Evolutionary conservation across 2,797 vertebrate species (phyloP).

Genomic region (Pterois miles): DNA sequence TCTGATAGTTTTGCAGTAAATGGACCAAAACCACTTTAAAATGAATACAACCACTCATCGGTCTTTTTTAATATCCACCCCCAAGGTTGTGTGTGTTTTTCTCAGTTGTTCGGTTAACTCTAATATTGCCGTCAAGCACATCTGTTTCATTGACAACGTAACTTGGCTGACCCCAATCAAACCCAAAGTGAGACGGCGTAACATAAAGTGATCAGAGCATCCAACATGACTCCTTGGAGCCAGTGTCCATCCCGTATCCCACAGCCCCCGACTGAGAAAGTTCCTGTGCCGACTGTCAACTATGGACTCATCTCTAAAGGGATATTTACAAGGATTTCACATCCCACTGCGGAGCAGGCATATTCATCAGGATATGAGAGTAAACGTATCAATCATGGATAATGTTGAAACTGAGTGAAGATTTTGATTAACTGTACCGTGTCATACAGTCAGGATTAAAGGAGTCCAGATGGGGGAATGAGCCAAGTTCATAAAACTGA

Average conservation of each 20-base stretch:
- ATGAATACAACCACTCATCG: conserved; percentile 4
- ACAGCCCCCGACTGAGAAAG: conserved; percentile 20
- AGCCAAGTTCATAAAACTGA: conserved; percentile 40
- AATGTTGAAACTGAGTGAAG: conserved; percentile 32
- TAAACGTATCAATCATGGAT: conserved; percentile 30
- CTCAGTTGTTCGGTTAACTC: neutral
- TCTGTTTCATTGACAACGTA: conserved; percentile 28
- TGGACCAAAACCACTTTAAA: conserved; percentile 18
- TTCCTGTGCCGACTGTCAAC: conserved; percentile 16
- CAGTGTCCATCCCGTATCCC: conserved; percentile 15
- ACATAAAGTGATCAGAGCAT: conserved; percentile 6
- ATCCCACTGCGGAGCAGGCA: conserved; percentile 19
- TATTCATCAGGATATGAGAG: conserved; percentile 41
- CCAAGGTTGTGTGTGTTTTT: neutral
- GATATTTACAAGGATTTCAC: conserved; percentile 64
- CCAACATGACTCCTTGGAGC: neutral
- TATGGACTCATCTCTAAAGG: conserved; percentile 51
- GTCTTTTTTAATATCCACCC: neutral
- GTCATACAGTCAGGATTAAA: conserved; percentile 33
- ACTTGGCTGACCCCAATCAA: conserved; percentile 20
- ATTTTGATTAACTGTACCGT: conserved; percentile 43
- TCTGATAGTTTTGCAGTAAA: conserved; percentile 10
- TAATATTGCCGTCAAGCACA: conserved; percentile 25
- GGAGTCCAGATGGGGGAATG: conserved; percentile 26
- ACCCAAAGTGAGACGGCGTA: neutral